Base-by-base conservation (phyloP, 2,888 invertebrate genomes). In the Allygus modestus region DNA sequence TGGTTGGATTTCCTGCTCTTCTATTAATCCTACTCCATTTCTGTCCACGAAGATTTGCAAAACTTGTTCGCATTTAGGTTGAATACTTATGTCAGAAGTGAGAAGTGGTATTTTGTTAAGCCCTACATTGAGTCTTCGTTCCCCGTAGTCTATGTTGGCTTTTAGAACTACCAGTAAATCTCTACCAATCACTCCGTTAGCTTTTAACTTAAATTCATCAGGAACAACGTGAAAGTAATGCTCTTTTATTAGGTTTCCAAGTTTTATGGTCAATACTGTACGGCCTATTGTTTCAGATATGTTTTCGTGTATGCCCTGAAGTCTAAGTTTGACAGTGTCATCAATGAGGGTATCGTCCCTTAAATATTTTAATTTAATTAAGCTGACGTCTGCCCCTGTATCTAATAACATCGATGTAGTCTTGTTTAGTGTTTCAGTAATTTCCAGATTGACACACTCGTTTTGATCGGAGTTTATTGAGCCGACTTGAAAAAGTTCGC, bases 341-440 rank as follows among this genome's bases (percentile, higher is more conserved):
- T 51, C 26, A 31, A 58, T 79, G 17, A 51, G 26, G 1, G 46
- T 51, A 12, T 79, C 33, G 23, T 79, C 79, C 0, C 33, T 20
- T 31, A 79, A 37, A 79, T 26, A 20, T 4, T 23, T 28, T 79
- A 79, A 31, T 37, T 79, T 79, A 11, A 79, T 26, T 31, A 79
- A 9, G 1, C 26, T 54, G 9, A 79, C 58, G 58, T 79, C 58
- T 7, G 79, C 20, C 4, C 79, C 79, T 4, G 9, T 79, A 20
- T 79, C 79, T 4, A 58, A 7, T 79, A 79, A 37, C 46, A 23
- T 46, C 23, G 20, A 28, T 31, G 15, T 26, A 33, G 15, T 2
- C n/a, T 11, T 20, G 0, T 51, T 54, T 23, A 23, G n/a, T 20
- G 15, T 20, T 79, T 58, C 79, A 0, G 5, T 7, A 51, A 79